Evolutionary conservation across 2,797 vertebrate species (phyloP), one percentile per base, ranked within the genome.

Genomic region (Xiphophorus birchmanni): DNA sequence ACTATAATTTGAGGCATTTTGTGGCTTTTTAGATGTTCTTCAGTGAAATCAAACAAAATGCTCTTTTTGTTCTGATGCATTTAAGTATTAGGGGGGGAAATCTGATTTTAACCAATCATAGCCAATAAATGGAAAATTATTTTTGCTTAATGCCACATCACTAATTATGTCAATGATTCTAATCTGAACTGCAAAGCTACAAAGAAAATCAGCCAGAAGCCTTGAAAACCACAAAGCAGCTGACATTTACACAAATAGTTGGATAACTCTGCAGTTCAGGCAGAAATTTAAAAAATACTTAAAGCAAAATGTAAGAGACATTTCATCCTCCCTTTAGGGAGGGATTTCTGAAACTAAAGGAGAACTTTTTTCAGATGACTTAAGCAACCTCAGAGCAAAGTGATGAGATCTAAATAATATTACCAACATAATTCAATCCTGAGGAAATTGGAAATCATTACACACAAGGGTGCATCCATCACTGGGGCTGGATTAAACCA

Each of bases 401-500:
- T 37, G 15, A 23, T 65, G 15, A 65, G 32, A 17, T 63, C 2
- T 21, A 67, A 67, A 10, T 40, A 65, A 21, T 18, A 21, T 37
- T 67, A 9, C 63, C 17, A 23, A 8, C 35, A 67, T 40, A 10
- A 23, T 40, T 23, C 8, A 23, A 67, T 42, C 65, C 37, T 11
- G 35, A 67, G 37, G 37, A 26, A 40, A 67, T 40, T 67, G 29
- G 13, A 63, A 35, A 63, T 63, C 12, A 63, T 35, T 63, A 40
- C 21, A 67, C 35, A 40, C 63, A 26, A 74, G 47, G 79, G 81
- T 74, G 76, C 86, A 85, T 87, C 82, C 82, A 79, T 89, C 86
- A 93, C 88, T 90, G 91, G 32, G 48, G 67, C 9, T 2, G 82
- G 85, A 89, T 90, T 90, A 88, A 87, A 89, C 87, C 86, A 40